Evolutionary conservation across 23 tunicate species (phyloP).

Genomic region (Styela clava): DNA sequence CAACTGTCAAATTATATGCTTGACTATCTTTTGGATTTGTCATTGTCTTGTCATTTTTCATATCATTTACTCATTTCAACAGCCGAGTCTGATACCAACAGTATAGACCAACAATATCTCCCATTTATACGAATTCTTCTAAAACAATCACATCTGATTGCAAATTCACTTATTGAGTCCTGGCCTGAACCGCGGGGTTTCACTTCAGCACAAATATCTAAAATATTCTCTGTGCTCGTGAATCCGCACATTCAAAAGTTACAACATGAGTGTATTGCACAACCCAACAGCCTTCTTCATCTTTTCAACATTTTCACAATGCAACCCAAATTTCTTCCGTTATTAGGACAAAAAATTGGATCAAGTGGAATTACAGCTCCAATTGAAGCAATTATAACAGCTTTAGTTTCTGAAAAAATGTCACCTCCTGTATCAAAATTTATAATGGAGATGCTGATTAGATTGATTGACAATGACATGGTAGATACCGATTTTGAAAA

Average conservation of each 20-base stretch:
- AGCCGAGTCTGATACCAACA: background rate
- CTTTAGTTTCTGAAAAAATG: conserved; percentile 10
- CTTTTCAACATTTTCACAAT: conserved; percentile 37
- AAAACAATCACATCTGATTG: background rate
- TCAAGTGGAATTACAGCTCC: background rate
- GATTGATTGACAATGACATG: background rate
- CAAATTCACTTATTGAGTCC: conserved; percentile 23
- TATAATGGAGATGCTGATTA: conserved; percentile 38
- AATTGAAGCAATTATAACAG: background rate
- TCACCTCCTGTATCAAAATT: conserved; percentile 29
- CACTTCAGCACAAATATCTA: conserved; percentile 14
- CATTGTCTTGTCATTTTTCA: background rate
- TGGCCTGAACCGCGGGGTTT: conserved; percentile 43
- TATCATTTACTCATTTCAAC: background rate
- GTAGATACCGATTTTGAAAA: conserved; percentile 23
- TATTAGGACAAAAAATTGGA: conserved; percentile 20
- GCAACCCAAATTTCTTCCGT: conserved; percentile 26
- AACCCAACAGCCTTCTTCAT: conserved; percentile 46
- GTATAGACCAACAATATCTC: background rate
- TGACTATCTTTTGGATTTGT: background rate
- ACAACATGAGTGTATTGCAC: conserved; percentile 55
- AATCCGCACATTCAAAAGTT: conserved; percentile 55
- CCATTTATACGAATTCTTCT: background rate
- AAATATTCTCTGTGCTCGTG: conserved; percentile 37
- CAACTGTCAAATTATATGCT: conserved; percentile 10